Base-by-base conservation (phyloP, 2,797 vertebrate genomes). In the Eurystomus glaucurus region DNA sequence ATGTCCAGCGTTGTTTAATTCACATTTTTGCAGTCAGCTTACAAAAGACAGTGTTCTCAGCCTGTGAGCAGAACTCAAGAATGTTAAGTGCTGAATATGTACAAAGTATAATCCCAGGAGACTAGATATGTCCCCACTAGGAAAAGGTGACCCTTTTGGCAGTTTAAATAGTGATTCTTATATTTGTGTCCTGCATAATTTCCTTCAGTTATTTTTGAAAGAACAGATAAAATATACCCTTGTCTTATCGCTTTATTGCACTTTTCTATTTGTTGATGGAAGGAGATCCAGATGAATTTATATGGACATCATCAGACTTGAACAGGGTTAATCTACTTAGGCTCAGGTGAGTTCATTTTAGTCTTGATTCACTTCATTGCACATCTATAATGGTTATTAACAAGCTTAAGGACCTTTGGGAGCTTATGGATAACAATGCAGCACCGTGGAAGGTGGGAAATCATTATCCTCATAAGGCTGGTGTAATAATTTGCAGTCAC, bases 321-420 rank as follows among this genome's bases (percentile, higher is more conserved):
- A 98, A 98, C 82, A 98, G 98, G 98, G 99, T 99, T 99, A 99
- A 99, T 99, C 99, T 99, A 98, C 98, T 99, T 99, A 98, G 99
- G 99, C 99, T 99, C 99, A 99, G 99, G 99, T 99, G 99, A 99
- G 99, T 99, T 99, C 99, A 99, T 99, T 99, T 99, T 99, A 99
- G 99, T 99, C 98, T 98, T 98, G 98, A 99, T 99, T 98, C 99
- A 99, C 98, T 99, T 99, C 99, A 98, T 98, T 99, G 99, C 99
- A 99, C 99, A 99, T 98, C 99, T 98, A 99, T 99, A 99, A 99
- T 99, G 99, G 99, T 99, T 99, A 99, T 99, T 99, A 99, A 99
- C 99, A 99, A 99, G 99, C 99, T 99, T 99, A 98, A 99, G 99
- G 98, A 99, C 99, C 99, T 98, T 98, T 98, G 99, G 99, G 99